Percentiles rank a stretch among this genome's conserved stretches.
These are phyloP conservation scores for Amphilophus citrinellus DNA, from an alignment of 2,113 vertebrate genomes.

Conservation along the genomic window DNA sequence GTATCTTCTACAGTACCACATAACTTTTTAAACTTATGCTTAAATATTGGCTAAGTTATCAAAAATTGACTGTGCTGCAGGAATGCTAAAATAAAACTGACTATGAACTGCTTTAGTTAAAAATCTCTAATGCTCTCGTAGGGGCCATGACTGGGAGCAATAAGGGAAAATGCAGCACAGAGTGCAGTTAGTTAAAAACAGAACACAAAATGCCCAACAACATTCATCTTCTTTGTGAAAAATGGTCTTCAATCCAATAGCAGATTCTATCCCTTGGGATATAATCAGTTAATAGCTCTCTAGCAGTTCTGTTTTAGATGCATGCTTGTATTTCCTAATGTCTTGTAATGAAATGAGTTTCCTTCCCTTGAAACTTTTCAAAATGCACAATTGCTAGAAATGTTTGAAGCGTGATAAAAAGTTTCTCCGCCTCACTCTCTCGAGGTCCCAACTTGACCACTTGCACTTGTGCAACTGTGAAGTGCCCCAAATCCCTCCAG, in stretches of 20 bases:
- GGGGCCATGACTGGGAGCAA: no score
- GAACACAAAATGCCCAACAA: no score
- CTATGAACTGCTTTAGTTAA: not conserved
- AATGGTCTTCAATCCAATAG: not conserved
- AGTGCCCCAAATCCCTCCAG: no score
- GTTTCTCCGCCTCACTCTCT: not conserved
- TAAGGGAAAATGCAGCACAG: no score
- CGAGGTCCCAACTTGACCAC: no score
- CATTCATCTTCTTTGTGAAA: no score
- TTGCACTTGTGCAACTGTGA: no score
- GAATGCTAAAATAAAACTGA: not conserved
- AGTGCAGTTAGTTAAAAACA: no score
- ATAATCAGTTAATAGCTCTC: not conserved
- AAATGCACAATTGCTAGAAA: not conserved
- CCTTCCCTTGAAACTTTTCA: not conserved
- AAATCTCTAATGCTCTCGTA: not conserved
- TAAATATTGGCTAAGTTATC: not conserved
- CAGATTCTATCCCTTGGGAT: not conserved
- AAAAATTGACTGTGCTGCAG: not conserved
- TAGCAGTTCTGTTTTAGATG: not conserved
- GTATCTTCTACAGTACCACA: not conserved
- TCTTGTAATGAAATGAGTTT: not conserved
- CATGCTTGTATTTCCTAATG: not conserved
- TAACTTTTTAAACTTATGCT: not conserved
- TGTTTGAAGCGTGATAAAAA: not conserved